phyloP scores from a whole-genome alignment of 2,113 vertebrate genomes.

The Kryptolebias marmoratus region DNA sequence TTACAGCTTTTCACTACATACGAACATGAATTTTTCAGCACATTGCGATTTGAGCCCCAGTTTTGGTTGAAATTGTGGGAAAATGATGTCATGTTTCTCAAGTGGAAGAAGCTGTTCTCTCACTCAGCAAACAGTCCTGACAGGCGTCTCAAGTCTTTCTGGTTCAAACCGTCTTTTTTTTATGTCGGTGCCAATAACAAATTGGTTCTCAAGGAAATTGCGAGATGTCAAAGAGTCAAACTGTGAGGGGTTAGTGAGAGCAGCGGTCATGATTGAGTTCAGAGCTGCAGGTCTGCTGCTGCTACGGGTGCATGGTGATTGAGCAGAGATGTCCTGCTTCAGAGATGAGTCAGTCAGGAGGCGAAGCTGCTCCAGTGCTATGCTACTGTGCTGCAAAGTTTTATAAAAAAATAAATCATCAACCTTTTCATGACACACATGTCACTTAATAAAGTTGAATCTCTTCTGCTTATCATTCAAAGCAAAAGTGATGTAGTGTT shows the following conservation, averaged over 20 bases:
- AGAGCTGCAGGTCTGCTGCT: constrained; percentile 19
- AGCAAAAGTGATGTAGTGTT: not conserved
- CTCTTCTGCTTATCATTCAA: not conserved
- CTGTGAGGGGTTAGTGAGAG: constrained; percentile 21
- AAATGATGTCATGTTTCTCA: not conserved
- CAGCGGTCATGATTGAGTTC: constrained; percentile 42
- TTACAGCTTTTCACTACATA: too few relatives aligned
- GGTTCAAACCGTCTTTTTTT: constrained; percentile 18
- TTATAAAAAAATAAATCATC: too few relatives aligned
- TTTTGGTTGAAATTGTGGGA: too few relatives aligned
- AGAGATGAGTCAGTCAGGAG: not conserved
- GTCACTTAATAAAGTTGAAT: not conserved
- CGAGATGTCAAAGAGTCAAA: constrained; percentile 41
- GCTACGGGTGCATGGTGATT: constrained; percentile 6
- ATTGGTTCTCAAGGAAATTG: constrained; percentile 33
- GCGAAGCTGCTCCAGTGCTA: not conserved
- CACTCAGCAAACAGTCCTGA: not conserved
- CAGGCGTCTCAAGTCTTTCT: constrained; percentile 9
- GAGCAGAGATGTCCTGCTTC: not conserved
- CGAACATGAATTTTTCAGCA: too few relatives aligned
- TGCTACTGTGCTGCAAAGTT: not conserved
- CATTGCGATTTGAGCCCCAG: too few relatives aligned
- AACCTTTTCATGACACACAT: not conserved
- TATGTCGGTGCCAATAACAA: constrained; percentile 15
- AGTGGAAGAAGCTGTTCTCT: not conserved